Percentiles rank a stretch among this genome's conserved stretches.
Conservation (phyloP, 2,797 vertebrate species). For the Buphagus erythrorhynchus region DNA sequence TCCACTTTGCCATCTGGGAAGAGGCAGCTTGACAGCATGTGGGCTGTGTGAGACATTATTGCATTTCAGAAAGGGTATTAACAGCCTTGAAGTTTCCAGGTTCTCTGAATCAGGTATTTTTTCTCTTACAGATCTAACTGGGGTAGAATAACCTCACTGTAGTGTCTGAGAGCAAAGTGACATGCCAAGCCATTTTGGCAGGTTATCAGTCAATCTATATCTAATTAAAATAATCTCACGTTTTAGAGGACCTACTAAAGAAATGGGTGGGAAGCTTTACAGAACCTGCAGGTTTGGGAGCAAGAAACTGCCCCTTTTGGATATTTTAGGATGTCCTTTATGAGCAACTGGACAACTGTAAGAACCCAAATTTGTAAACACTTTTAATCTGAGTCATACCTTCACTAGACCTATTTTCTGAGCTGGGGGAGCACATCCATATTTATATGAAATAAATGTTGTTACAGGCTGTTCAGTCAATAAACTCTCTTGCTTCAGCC, state of each 20-base stretch:
- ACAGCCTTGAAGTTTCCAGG: background rate
- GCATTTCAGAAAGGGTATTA: background rate
- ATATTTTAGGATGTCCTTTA: background rate
- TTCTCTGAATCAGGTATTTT: background rate
- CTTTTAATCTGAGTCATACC: background rate
- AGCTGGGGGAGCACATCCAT: background rate
- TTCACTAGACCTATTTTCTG: background rate
- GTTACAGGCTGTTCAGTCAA: background rate
- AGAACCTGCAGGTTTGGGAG: background rate
- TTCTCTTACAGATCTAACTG: background rate
- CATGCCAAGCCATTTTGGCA: background rate
- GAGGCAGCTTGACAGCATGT: slow-evolving; percentile 42
- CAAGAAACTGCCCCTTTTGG: background rate
- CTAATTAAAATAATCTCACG: background rate
- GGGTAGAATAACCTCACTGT: background rate
- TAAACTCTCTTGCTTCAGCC: background rate
- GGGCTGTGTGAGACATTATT: slow-evolving; percentile 53
- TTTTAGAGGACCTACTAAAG: background rate
- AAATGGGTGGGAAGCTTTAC: background rate
- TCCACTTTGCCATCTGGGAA: slow-evolving; percentile 56
- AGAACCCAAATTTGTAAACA: background rate
- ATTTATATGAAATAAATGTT: background rate
- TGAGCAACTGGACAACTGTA: background rate
- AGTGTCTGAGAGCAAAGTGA: background rate
- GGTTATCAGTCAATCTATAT: background rate